Evolutionary conservation across 2,888 invertebrate species (phyloP), one percentile per base, ranked within the genome.

Genomic region (Orgyia antiqua): DNA sequence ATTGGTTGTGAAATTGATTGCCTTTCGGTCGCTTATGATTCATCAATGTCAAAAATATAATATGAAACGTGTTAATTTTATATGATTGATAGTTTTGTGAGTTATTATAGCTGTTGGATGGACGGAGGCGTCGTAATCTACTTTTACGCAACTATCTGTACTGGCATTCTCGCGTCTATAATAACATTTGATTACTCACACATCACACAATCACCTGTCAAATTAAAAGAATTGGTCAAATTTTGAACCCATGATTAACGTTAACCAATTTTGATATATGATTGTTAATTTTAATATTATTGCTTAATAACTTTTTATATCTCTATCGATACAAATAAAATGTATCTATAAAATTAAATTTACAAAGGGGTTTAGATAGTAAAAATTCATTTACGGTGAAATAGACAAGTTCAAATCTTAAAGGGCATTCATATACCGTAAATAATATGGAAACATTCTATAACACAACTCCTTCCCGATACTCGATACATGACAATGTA

Each of bases 1-100:
- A 82, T 83, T 71, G 77, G 63, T 79, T 73, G 82, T 79, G 80
- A 80, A 83, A 83, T 84, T 83, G 84, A 84, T 84, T 84, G 84
- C 78, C 77, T 83, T 79, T 79, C 67, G 71, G 74, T 66, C 73
- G 73, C 71, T 80, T 83, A 84, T 83, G 83, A 84, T 84, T 84
- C 82, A 84, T 86, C 84, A 86, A 64, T 80, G 86, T 84, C 82
- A 71, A 64, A 72, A 74, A 67, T 69, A 73, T 75, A 77, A 75
- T 79, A 70, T 74, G 77, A 68, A 71, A 82, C 73, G 84, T 82
- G 86, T 83, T 83, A 84, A 84, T 83, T 79, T 78, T 53, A 65
- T 74, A 77, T 84, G 86, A 86, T 84, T 84, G 77, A 86, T 86
- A 71, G 80, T 77, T 69, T 6, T 49, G 65, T 58, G 49, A 59